Conservation (phyloP, 2,888 invertebrate species). For the Chalcosyrphus nemorum region DNA sequence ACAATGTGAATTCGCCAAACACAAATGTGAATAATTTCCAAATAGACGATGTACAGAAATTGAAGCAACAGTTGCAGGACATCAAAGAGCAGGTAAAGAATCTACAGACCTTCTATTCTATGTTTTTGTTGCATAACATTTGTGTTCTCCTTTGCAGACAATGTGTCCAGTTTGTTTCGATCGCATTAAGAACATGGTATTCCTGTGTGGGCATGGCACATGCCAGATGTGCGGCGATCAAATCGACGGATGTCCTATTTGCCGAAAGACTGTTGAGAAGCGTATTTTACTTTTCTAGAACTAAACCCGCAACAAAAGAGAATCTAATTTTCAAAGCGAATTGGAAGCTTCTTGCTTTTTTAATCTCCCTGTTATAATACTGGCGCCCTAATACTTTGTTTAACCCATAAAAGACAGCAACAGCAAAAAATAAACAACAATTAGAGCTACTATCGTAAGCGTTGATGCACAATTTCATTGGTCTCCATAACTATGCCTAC, state of each 20-base stretch:
- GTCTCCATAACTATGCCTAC: conserved; percentile 3
- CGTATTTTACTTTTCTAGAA: conserved; percentile 94
- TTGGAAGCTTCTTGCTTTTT: conserved; percentile 22
- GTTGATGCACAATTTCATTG: conserved; percentile 8
- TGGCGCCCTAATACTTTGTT: conserved; percentile 20
- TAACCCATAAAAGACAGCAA: conserved; percentile 38
- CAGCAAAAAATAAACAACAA: background rate
- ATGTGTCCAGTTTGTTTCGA: conserved; percentile 99
- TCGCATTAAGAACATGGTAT: conserved; percentile 98
- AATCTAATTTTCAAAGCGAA: background rate
- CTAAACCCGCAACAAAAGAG: background rate
- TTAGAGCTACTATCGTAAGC: too few species aligned
- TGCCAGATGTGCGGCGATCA: conserved; percentile 99
- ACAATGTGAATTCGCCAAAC: conserved; percentile 64
- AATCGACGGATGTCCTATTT: conserved; percentile 98
- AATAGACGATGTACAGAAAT: conserved; percentile 92
- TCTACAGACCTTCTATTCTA: background rate
- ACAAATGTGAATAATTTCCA: conserved; percentile 87
- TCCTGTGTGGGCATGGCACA: conserved; percentile 98
- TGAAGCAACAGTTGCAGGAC: conserved; percentile 97
- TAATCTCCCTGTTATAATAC: conserved; percentile 1
- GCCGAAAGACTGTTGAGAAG: conserved; percentile 97
- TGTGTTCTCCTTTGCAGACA: conserved; percentile 86
- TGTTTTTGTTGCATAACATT: background rate
- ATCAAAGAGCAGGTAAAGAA: conserved; percentile 96